Conservation (phyloP, 2,888 invertebrate species). For the Muscina levida region DNA sequence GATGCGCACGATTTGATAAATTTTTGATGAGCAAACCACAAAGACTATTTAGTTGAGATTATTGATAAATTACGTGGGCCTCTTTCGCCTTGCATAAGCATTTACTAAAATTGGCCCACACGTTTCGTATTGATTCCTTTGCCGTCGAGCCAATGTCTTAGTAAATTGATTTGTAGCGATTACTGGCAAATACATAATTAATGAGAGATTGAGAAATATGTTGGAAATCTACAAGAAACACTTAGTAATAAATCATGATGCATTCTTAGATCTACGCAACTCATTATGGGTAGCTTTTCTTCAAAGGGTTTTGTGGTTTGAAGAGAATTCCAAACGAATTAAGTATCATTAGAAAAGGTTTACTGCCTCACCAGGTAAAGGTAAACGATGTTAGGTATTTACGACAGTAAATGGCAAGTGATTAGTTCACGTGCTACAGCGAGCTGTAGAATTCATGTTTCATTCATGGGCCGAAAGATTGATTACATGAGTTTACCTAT, state of each 20-base stretch:
- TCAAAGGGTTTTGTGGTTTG: conserved; percentile 3
- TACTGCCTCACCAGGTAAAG: neutral
- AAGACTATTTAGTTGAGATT: conserved; percentile 55
- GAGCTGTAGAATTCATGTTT: neutral
- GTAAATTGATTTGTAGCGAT: conserved; percentile 63
- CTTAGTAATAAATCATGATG: conserved; percentile 19
- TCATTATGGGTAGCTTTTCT: conserved; percentile 22
- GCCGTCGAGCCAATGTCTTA: conserved; percentile 12
- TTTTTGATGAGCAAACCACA: conserved; percentile 56
- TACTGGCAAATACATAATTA: conserved; percentile 46
- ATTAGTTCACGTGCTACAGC: neutral
- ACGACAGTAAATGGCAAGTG: neutral
- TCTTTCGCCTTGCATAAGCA: neutral
- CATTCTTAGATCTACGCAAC: neutral
- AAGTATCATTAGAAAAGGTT: conserved; percentile 9
- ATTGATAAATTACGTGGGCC: conserved; percentile 64
- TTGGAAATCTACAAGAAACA: neutral
- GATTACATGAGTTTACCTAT: no score
- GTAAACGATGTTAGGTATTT: conserved; percentile 15
- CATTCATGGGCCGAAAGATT: no score
- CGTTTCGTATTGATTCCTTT: neutral
- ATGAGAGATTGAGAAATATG: conserved; percentile 49
- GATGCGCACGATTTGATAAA: conserved; percentile 66
- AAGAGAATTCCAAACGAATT: conserved; percentile 26
- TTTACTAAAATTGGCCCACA: neutral